A percentile compares a stretch with the other conserved stretches of the same genome.
Conservation (phyloP, 2,888 invertebrate species). For the Yponomeuta cagnagella region DNA sequence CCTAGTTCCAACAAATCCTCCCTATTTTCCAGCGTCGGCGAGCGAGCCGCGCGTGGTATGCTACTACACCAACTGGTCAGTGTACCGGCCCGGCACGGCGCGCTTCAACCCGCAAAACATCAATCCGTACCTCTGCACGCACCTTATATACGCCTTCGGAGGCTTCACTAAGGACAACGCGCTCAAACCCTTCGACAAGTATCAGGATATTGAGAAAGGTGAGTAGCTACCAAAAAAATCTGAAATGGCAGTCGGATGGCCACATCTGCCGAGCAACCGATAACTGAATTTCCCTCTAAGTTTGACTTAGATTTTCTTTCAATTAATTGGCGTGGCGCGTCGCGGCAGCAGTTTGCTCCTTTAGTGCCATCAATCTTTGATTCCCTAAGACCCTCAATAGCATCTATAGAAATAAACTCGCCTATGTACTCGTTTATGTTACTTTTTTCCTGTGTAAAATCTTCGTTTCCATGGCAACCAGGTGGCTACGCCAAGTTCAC, state of each 20-base stretch:
- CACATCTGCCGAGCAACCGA: too few relatives aligned
- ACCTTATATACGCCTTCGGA: constrained; percentile 94
- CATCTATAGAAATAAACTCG: too few relatives aligned
- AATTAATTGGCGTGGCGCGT: too few relatives aligned
- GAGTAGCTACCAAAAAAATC: constrained; percentile 22
- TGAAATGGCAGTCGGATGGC: too few relatives aligned
- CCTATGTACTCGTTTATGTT: too few relatives aligned
- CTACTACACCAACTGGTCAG: constrained; percentile 96
- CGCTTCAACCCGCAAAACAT: constrained; percentile 95
- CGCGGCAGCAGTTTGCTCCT: too few relatives aligned
- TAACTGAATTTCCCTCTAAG: too few relatives aligned
- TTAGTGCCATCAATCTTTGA: too few relatives aligned
- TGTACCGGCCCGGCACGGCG: constrained; percentile 92
- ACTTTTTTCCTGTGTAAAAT: not conserved
- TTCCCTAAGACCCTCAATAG: too few relatives aligned
- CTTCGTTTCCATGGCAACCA: constrained; percentile 36
- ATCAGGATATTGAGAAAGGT: constrained; percentile 97
- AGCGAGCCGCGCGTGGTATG: constrained; percentile 87
- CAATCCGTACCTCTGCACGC: constrained; percentile 95
- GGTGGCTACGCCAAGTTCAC: constrained; percentile 96
- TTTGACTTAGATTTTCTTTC: too few relatives aligned
- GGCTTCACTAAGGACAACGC: constrained; percentile 94
- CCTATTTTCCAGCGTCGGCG: constrained; percentile 35
- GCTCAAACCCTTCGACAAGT: constrained; percentile 94
- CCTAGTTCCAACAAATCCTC: too few relatives aligned